Percentiles rank a stretch among this genome's conserved stretches.
phyloP scores from a whole-genome alignment of 1,140 invertebrate species.

The Copidosoma floridanum region DNA sequence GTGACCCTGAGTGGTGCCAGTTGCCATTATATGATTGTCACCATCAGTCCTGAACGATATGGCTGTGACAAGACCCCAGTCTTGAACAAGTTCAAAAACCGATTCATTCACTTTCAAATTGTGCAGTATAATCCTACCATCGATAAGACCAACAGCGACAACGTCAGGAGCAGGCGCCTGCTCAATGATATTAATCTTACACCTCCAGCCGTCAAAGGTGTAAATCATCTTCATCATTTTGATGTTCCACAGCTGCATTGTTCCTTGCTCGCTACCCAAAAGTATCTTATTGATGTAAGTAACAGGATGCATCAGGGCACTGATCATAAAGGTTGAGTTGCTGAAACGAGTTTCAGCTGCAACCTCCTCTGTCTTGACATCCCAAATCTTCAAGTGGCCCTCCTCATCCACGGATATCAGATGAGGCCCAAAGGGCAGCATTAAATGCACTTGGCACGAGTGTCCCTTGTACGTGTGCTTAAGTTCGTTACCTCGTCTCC shows the following conservation, averaged over 20 bases:
- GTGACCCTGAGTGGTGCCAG: conserved; percentile 76
- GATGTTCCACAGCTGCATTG: conserved; percentile 89
- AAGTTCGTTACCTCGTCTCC: conserved; percentile 83
- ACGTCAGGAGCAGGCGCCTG: conserved; percentile 88
- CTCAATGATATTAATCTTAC: conserved; percentile 70
- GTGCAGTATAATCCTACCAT: conserved; percentile 82
- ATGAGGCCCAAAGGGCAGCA: conserved; percentile 86
- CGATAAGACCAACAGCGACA: conserved; percentile 78
- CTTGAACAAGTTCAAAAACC: conserved; percentile 84
- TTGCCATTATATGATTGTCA: conserved; percentile 80
- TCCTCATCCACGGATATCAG: conserved; percentile 82
- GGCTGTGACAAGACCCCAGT: conserved; percentile 85
- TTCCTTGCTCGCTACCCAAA: conserved; percentile 86
- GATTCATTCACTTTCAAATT: conserved; percentile 86
- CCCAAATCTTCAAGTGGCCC: conserved; percentile 80
- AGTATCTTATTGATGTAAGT: conserved; percentile 95
- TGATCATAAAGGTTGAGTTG: conserved; percentile 72
- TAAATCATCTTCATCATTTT: conserved; percentile 76
- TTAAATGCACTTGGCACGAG: conserved; percentile 66
- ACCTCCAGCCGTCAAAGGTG: conserved; percentile 77
- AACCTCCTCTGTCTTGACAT: conserved; percentile 73
- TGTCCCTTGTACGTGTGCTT: conserved; percentile 82
- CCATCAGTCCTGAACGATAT: conserved; percentile 89
- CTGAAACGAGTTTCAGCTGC: conserved; percentile 60
- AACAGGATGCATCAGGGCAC: conserved; percentile 79